Evolutionary conservation across 2,113 vertebrate genomes (phyloP).

Genomic region (Alethe castanea): DNA sequence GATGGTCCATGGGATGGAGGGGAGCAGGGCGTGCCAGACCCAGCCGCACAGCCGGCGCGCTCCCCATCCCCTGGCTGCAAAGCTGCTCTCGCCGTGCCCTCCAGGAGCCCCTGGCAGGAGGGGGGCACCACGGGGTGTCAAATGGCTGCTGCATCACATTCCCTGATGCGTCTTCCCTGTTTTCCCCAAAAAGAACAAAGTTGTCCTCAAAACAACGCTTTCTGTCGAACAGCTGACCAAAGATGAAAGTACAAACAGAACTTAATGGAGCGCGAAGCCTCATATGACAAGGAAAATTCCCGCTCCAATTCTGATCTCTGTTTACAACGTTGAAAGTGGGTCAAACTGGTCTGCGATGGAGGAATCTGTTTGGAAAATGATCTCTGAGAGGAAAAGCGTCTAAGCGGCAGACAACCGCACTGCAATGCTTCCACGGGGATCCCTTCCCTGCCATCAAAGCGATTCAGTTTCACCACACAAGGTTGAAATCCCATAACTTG

Average conservation of each 20-base stretch:
- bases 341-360: conserved; percentile 13
- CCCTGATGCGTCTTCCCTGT: background rate
- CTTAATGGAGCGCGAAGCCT: conserved; percentile 45
- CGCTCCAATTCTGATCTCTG: conserved; percentile 35
- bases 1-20: background rate
- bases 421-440: background rate
- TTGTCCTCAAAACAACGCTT: background rate
- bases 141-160: background rate
- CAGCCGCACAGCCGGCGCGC: background rate
- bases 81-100: background rate
- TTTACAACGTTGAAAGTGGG: conserved; percentile 36
- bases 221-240: conserved; percentile 1
- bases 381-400: conserved; percentile 27
- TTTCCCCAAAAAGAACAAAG: background rate
- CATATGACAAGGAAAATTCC: conserved; percentile 55
- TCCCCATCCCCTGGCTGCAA: background rate
- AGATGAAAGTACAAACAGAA: conserved; percentile 41
- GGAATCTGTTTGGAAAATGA: background rate
- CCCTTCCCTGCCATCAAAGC: background rate
- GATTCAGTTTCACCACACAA: background rate
- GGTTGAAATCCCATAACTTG: background rate
- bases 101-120: background rate
- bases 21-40: background rate
- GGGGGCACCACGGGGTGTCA: background rate
- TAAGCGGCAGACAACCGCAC: background rate